Base-by-base conservation (phyloP, 2,113 vertebrate genomes). In the Australoheros scitulus region DNA sequence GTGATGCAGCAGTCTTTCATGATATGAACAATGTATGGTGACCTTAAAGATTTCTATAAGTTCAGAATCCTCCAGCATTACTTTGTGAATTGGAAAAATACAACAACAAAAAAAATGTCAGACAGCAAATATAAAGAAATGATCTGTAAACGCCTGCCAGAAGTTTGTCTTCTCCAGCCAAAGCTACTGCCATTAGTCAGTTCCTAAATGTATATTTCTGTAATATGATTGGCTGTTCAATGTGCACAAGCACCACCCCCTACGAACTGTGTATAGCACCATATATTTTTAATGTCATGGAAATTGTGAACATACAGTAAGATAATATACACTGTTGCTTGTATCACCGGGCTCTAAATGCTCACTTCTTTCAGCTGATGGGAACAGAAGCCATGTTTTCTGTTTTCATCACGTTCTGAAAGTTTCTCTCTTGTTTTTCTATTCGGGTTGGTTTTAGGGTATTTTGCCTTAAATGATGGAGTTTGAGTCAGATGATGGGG, bases 311-410 rank as follows among this genome's bases (percentile, higher is more conserved):
- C 64, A 29, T 68, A 29, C 34, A 7, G 34, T 34, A 34, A 32
- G 65, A 32, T 41, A 0, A 32, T 52, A 26, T 1, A 4, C 0
- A 5, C 4, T 61, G 17, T 2, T 1, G 24, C 34, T 75, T 26
- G 4, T 13, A 47, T 83, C 56, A 34, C 56, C 60, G 65, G 64
- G 75, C 64, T 59, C 6, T 57, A 52, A 10, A 7, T 10, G 63
- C 6, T 55, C n/a, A 79, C 77, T 47, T 47, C 56, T 24, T 64
- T 11, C 38, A 1, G 11, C 57, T 68, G 68, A 74, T 76, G 52
- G 56, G 43, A 82, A 24, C 34, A 83, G n/a, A 75, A 17, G 72
- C 78, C 72, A 63, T 1, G 77, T 86, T 75, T 61, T 77, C 9
- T 58, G 61, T 75, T 84, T 74, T 38, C 26, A 38, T 74, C 34